These are phyloP conservation scores for Ernsta delagoae DNA, from an alignment of 2,888 invertebrate species.

Conservation along the genomic window DNA sequence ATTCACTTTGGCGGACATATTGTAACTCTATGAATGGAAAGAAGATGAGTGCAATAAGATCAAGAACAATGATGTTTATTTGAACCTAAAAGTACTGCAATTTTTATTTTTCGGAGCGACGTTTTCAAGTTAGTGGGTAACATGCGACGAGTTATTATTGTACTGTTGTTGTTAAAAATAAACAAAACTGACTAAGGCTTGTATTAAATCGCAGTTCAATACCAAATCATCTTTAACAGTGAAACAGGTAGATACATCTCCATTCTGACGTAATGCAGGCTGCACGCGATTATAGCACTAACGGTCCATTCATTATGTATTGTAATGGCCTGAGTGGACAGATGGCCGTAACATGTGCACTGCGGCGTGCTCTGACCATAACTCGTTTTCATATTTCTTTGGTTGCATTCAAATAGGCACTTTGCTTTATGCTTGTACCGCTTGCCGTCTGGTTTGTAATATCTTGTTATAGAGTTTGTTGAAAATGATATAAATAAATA, in stretches of 20 bases:
- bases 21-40: too few species aligned
- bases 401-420: conserved; percentile 31
- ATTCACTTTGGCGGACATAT: too few species aligned
- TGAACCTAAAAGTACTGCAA: too few species aligned
- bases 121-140: too few species aligned
- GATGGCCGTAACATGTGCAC: conserved; percentile 38
- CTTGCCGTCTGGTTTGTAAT: conserved; percentile 20
- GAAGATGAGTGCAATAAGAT: too few species aligned
- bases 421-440: conserved; percentile 25
- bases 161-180: too few species aligned
- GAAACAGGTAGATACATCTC: conserved; percentile 8
- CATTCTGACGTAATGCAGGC: conserved; percentile 15
- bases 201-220: not conserved
- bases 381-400: conserved; percentile 36
- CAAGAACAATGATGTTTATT: too few species aligned
- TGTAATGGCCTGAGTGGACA: conserved; percentile 41
- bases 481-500: too few species aligned
- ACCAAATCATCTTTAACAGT: not conserved
- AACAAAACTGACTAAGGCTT: not conserved
- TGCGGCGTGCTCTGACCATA: conserved; percentile 27
- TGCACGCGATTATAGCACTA: conserved; percentile 32
- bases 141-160: too few species aligned
- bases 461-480: conserved; percentile 8
- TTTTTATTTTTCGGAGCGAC: too few species aligned
- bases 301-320: conserved; percentile 42